Evolutionary conservation across 2,797 vertebrate species (phyloP), one percentile per base, ranked within the genome.

Genomic region (Myioborus melanocephalus): DNA sequence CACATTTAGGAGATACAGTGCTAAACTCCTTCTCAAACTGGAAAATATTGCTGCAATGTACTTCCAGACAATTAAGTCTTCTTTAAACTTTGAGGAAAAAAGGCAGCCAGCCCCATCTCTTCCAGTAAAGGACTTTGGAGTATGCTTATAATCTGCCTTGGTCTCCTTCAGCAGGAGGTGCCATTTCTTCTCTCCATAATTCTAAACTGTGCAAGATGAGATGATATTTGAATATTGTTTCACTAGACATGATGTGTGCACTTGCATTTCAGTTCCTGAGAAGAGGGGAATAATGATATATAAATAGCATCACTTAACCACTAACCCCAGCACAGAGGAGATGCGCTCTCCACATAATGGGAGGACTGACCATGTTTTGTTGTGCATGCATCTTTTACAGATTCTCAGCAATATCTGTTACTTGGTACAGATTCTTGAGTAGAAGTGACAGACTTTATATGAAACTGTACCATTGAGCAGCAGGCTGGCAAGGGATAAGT

Each of bases 401-500:
- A 68, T 77, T 66, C 86, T 95, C 84, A 90, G 81, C 47, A 75
- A 86, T 95, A 84, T 90, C 93, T 24, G 4, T 72, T 91, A 71
- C 68, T 95, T 83, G 88, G 68, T 89, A 39, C 22, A 85, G 65
- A 94, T 88, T 94, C 71, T 79, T 84, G 76, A 34, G 27, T 56
- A 81, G 83, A 95, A 93, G 83, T 88, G 80, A 88, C 79, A 95
- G 88, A 90, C 49, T 78, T 96, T 50, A 63, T 53, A 92, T 70
- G 91, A 94, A 89, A 90, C 52, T 14, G 34, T 78, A 90, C 68
- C 52, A 66, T 47, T 91, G 84, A 98, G 82, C 80, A 96, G 96
- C 12, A 52, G 88, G 81, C 85, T 96, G 94, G 95, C 96, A 96
- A 92, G 83, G 91, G 94, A 93, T 94, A 97, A 97, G 95, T 79